Base-by-base conservation (phyloP, 2,888 invertebrate species). In the Chrysomela aeneicollis region DNA sequence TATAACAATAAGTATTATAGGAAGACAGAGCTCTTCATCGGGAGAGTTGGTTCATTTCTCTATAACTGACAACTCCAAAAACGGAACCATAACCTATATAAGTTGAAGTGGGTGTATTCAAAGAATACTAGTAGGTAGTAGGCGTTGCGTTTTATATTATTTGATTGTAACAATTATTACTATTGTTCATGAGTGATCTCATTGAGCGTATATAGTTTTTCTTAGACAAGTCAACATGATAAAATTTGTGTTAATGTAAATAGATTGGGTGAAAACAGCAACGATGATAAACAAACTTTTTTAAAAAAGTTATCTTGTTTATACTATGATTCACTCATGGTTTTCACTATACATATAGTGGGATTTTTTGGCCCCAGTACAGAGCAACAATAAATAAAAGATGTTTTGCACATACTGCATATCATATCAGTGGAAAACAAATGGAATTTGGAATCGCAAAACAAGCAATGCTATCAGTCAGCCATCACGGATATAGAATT, bases 231-330 rank as follows among this genome's bases (percentile, higher is more conserved):
- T 42, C 42, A 42, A 42, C 42, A 42, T 42, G 42, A 42, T 42
- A 42, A 42, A 42, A 42, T 15, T 42, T 15, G 2, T 35, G 32
- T 42, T 42, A 4, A 42, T 42, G 49, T 49, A 57, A 17, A 49
- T 46, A 57, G 46, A 46, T 15, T 26, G 17, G 46, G 57, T 46
- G 37, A 57, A 57, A 57, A 57, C 22, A 57, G 17, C 46, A 47
- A 22, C 42, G n/a, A 30, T 15, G 35, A 42, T 57, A 57, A 57
- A 57, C 22, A 46, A 17, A 22, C 10, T 46, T 57, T 37, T 46
- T 57, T 12, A 55, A 42, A 55, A 55, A 42, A 15, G 17, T 57
- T 57, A 57, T 57, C 57, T 57, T 57, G 57, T 57, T 57, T 42
- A 57, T 57, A 18, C 57, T 46, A 57, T 46, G 47, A 46, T 26